Percentiles rank a stretch among this genome's conserved stretches.
Evolutionary conservation across 2,888 invertebrate species (phyloP).

Genomic region (Macroteleia sp.): DNA sequence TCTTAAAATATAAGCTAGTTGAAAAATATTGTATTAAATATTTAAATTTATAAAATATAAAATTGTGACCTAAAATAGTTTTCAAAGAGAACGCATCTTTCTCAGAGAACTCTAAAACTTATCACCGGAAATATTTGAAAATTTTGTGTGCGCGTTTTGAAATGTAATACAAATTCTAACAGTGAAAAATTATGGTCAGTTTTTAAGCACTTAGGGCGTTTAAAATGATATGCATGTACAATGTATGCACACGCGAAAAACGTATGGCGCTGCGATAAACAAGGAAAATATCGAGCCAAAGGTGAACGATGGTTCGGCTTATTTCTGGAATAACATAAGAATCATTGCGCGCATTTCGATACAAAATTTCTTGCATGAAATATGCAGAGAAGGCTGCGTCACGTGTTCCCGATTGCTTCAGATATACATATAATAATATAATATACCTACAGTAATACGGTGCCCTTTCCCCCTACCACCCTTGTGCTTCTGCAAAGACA

Average conservation of each 20-base stretch:
- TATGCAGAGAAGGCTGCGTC: slow-evolving; percentile 72
- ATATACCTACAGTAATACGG: slow-evolving; percentile 61
- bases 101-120: too few relatives aligned
- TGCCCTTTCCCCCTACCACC: slow-evolving; percentile 5
- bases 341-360: slow-evolving; percentile 74
- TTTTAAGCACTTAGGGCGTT: too few relatives aligned
- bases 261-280: slow-evolving; percentile 43
- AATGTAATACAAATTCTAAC: too few relatives aligned
- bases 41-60: too few relatives aligned
- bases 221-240: too few relatives aligned
- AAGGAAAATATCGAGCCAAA: slow-evolving; percentile 47
- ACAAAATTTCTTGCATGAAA: slow-evolving; percentile 48
- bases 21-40: too few relatives aligned
- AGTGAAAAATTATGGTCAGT: too few relatives aligned
- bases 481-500: slow-evolving; percentile 55
- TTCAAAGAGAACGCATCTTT: too few relatives aligned
- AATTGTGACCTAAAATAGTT: too few relatives aligned
- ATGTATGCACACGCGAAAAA: slow-evolving; percentile 41
- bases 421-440: slow-evolving; percentile 72
- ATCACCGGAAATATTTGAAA: too few relatives aligned
- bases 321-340: slow-evolving; percentile 81
- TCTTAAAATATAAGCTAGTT: too few relatives aligned
- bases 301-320: slow-evolving; percentile 61
- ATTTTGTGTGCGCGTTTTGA: too few relatives aligned
- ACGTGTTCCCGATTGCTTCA: slow-evolving; percentile 79